Base-by-base conservation (phyloP, 30 jellyfish, hydroid and myxozoan species). In the Turritopsis dohrnii region DNA sequence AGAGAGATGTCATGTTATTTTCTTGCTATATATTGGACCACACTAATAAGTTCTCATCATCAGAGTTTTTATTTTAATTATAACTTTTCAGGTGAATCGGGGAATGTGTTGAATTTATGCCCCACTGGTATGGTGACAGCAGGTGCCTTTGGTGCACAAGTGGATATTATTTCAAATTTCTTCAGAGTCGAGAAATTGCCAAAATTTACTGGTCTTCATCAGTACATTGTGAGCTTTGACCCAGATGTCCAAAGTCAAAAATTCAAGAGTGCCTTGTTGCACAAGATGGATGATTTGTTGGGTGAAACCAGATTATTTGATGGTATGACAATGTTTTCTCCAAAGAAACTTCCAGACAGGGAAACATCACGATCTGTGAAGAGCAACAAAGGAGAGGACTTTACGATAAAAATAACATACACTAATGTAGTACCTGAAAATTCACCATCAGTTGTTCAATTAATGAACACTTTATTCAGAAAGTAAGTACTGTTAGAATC, bases 241-340 rank as follows among this genome's bases (percentile, higher is more conserved):
- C 99, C 99, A 28, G 96, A 90, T 1, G 74, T 93, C 31, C 96
- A 87, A 74, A 76, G 89, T 80, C 83, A 86, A 72, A 79, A 71
- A 1, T 66, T 93, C 74, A 93, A 80, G 83, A 1, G 22, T 18
- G 75, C 84, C 28, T 72, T 93, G 89, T 54, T 93, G 84, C 81
- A 85, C 13, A 81, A 85, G 16, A 84, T 89, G 29, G 82, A 84
- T 53, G 98, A 88, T 21, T 21, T 85, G 24, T 81, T 93, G 41
- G 98, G 98, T 26, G 13, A 81, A 18, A 91, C 85, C 65, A 76
- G 89, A 22, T 86, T 87, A 1, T 93, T 88, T 88, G 98, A 93
- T 93, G 98, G 98, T 20, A 79, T 82, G 93, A 76, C 83, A 52
- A 76, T 93, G 72, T 88, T 69, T 82, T 73, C 89, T 66, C 98